Evolutionary conservation across 37 sponge, comb jelly and placozoan species (phyloP), one percentile per base, ranked within the genome.

Genomic region (Cladorhizidae sp.): DNA sequence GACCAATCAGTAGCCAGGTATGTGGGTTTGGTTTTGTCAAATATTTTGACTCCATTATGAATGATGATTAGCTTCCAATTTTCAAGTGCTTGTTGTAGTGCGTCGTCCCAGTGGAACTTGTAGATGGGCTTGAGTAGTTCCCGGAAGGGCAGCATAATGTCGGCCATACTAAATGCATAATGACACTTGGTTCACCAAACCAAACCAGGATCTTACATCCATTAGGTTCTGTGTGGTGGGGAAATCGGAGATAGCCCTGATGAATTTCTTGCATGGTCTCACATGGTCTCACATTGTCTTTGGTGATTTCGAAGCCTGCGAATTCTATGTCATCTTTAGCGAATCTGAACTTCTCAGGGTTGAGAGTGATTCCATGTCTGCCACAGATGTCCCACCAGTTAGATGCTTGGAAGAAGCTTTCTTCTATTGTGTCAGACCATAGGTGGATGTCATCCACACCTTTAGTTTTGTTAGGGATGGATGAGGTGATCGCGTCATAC

Each of bases 81-180:
- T 28, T 83, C 70, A 51, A 83, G 73, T 73, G 75, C 74, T 63
- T 74, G 67, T 32, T 83, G 70, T 21, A 83, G n/a, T n/a, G n/a
- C n/a, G n/a, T n/a, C n/a, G n/a, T n/a, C n/a, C n/a, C n/a, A n/a
- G n/a, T n/a, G n/a, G n/a, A n/a, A n/a, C n/a, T n/a, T n/a, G n/a
- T n/a, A n/a, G n/a, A n/a, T n/a, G n/a, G 74, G 75, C 28, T 73
- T 73, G 54, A 74, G 75, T 50, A 74, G 74, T 64, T 83, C 83
- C 23, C 75, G 59, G 56, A 73, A 83, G 31, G 83, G 83, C 31
- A 83, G 67, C 83, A 83, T 83, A 20, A 49, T 26, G 35, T 83
- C 75, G 23, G 83, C 38, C 83, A 83, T 83, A 31, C 83, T 83
- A 74, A 83, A 83, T 25, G 83, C 75, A 37, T 83, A 74, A 43